Evolutionary conservation across 2,888 invertebrate species (phyloP).

Genomic region (Myathropa florea): DNA sequence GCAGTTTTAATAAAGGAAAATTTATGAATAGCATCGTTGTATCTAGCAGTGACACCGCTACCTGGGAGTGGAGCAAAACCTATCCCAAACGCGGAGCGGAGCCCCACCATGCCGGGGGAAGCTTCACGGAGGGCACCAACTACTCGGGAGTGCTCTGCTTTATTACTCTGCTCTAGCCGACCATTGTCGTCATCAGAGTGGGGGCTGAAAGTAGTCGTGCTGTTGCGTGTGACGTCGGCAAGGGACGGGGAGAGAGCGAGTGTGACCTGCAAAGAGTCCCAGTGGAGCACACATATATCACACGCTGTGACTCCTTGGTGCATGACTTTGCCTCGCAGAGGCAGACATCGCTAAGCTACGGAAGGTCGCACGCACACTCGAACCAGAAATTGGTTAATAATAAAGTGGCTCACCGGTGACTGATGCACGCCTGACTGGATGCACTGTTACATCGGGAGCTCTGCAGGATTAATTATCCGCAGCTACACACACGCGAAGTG

Average conservation of each 20-base stretch:
- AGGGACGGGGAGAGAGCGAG: background rate
- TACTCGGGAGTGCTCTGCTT: slow-evolving; percentile 44
- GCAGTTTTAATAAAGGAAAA: slow-evolving; percentile 64
- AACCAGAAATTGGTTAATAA: slow-evolving; percentile 56
- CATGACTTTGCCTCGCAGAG: background rate
- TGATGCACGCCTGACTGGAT: slow-evolving; percentile 39
- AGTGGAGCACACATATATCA: slow-evolving; percentile 39
- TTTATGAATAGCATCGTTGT: slow-evolving; percentile 58
- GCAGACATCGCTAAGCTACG: background rate
- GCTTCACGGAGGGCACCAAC: background rate
- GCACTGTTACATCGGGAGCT: slow-evolving; percentile 35
- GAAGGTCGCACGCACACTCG: background rate
- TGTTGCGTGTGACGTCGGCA: slow-evolving; percentile 34
- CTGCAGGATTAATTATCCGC: slow-evolving; percentile 57
- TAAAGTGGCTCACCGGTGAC: slow-evolving; percentile 47
- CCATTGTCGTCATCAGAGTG: slow-evolving; percentile 26
- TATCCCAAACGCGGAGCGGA: background rate
- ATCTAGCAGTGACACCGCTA: slow-evolving; percentile 31
- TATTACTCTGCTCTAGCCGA: slow-evolving; percentile 31
- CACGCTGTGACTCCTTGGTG: slow-evolving; percentile 5
- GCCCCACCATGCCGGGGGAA: background rate
- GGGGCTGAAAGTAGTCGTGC: slow-evolving; percentile 34
- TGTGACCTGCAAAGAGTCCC: slow-evolving; percentile 24
- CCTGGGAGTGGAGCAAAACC: background rate
- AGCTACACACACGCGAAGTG: background rate